Percentiles rank a stretch among this genome's conserved stretches.
Conservation (phyloP, 2,888 invertebrate genomes). For the Hipparchia semele region DNA sequence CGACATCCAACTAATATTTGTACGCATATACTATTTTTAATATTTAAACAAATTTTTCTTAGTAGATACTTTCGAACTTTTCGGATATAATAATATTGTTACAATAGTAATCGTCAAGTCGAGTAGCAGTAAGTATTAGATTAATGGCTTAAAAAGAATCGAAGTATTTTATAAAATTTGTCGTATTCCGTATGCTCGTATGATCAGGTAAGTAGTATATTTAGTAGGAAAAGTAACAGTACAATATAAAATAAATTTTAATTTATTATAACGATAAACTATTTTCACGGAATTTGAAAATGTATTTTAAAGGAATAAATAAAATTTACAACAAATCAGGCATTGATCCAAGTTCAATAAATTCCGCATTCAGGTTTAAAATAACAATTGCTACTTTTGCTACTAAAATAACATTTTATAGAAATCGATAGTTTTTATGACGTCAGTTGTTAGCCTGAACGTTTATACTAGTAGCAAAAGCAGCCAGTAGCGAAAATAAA, state of each 20-base stretch:
- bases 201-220: neutral
- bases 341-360: neutral
- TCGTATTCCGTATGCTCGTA: neutral
- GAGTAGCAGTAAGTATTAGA: neutral
- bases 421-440: neutral
- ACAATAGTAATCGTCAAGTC: neutral
- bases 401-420: neutral
- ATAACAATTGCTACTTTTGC: conserved; percentile 3
- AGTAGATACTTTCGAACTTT: neutral
- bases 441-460: neutral
- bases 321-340: neutral
- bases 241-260: neutral
- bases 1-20: conserved; percentile 15
- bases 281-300: neutral
- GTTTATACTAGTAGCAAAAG: neutral
- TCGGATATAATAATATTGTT: neutral
- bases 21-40: conserved; percentile 1
- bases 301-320: neutral
- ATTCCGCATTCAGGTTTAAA: neutral
- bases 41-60: neutral
- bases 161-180: neutral
- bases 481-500: neutral
- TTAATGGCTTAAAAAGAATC: neutral
- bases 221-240: neutral
- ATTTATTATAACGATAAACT: neutral